Conservation (phyloP, 1,140 invertebrate species). For the Portunus trituberculatus region DNA sequence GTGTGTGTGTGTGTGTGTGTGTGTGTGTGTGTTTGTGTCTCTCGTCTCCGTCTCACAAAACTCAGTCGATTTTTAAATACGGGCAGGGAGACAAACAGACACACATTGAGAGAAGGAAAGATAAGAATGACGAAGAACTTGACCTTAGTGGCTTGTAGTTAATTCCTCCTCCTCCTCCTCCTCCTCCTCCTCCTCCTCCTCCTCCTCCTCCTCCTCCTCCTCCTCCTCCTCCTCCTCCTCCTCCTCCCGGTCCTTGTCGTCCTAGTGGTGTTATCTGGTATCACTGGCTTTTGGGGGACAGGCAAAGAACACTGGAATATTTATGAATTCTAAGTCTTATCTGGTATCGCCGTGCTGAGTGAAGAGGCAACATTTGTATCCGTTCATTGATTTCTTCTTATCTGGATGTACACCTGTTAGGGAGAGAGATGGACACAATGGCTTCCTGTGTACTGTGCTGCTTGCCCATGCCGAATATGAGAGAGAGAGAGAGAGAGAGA, state of each 20-base stretch:
- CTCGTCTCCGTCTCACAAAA: too few species aligned
- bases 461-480: not conserved
- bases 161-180: too few species aligned
- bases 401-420: not conserved
- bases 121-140: too few species aligned
- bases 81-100: not conserved
- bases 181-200: too few species aligned
- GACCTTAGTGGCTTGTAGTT: too few species aligned
- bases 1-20: constrained; percentile 14
- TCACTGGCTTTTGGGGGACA: constrained; percentile 8
- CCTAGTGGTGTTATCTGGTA: not conserved
- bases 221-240: too few species aligned
- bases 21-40: not conserved
- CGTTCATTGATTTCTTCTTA: constrained; percentile 1
- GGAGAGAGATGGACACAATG: constrained; percentile 10
- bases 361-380: not conserved
- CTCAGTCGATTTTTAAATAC: not conserved
- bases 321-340: not conserved
- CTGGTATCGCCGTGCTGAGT: not conserved
- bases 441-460: not conserved
- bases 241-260: too few species aligned
- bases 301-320: not conserved
- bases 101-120: not conserved
- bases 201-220: too few species aligned
- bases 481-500: constrained; percentile 21